Evolutionary conservation across 2,113 vertebrate genomes (phyloP).

Genomic region (Xiphophorus couchianus): DNA sequence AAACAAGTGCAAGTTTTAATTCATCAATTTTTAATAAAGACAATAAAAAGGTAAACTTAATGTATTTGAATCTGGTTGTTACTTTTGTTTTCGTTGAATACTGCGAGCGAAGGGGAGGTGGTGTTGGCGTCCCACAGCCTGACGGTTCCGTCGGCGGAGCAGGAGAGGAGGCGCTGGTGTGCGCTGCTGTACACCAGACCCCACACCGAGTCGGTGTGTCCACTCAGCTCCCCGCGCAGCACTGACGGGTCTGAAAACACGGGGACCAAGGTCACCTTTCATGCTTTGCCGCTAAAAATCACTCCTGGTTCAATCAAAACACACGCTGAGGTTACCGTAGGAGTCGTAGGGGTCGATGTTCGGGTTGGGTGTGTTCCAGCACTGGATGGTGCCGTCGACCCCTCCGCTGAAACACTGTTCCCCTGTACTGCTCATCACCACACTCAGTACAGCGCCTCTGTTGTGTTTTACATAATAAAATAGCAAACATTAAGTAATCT

Average conservation of each 20-base stretch:
- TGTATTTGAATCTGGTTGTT: conserved; percentile 9
- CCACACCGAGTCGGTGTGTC: conserved; percentile 95
- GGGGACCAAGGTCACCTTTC: neutral
- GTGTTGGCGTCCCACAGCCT: conserved; percentile 91
- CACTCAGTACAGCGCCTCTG: conserved; percentile 95
- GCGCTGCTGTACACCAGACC: conserved; percentile 91
- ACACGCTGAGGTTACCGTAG: conserved; percentile 79
- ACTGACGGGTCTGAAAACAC: conserved; percentile 87
- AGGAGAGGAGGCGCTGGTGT: conserved; percentile 93
- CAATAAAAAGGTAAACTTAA: neutral
- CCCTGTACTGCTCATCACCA: conserved; percentile 95
- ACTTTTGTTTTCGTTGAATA: conserved; percentile 95
- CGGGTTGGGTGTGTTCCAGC: conserved; percentile 95
- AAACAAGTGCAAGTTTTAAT: neutral
- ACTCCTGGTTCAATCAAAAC: neutral
- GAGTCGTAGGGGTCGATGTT: conserved; percentile 98
- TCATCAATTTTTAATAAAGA: neutral
- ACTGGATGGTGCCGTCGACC: conserved; percentile 92
- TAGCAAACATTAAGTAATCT: neutral
- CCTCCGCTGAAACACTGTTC: conserved; percentile 98
- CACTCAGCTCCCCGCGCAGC: conserved; percentile 87
- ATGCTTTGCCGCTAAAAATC: neutral
- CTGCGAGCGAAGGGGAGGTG: conserved; percentile 85
- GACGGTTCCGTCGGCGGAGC: conserved; percentile 95
- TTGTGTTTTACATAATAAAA: neutral